Conservation (phyloP, 2,888 invertebrate genomes). For the Catocala sponsa region DNA sequence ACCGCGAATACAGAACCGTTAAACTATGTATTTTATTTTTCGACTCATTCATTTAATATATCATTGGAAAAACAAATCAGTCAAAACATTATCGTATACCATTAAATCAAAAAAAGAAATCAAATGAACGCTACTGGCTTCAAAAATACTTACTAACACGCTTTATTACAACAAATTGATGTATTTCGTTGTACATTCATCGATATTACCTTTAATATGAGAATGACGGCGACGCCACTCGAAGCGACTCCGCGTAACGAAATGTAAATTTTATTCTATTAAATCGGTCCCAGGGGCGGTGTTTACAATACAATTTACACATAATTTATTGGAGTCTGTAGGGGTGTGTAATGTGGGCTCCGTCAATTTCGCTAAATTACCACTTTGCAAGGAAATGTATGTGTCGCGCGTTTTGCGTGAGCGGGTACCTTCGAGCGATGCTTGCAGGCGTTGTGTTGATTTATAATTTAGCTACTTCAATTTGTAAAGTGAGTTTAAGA, state of each 20-base stretch:
- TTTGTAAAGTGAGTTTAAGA: conserved; percentile 7
- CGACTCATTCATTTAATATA: too few species aligned
- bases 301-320: conserved; percentile 64
- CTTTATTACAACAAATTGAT: neutral
- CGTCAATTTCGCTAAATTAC: conserved; percentile 46
- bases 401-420: conserved; percentile 26
- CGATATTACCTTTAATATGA: conserved; percentile 13
- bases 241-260: conserved; percentile 44
- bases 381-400: conserved; percentile 38
- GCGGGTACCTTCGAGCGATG: conserved; percentile 8
- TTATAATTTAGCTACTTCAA: conserved; percentile 12
- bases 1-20: too few species aligned
- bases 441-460: conserved; percentile 9
- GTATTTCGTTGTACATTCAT: conserved; percentile 1
- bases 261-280: conserved; percentile 64
- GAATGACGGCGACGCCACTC: conserved; percentile 39
- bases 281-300: conserved; percentile 55
- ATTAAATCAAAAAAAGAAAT: too few species aligned
- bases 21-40: too few species aligned
- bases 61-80: too few species aligned
- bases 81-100: too few species aligned
- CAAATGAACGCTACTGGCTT: too few species aligned
- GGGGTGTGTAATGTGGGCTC: conserved; percentile 48
- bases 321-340: conserved; percentile 58
- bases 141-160: neutral